Conservation (phyloP, 1,140 invertebrate genomes). For the Drosophila kohkoa region DNA sequence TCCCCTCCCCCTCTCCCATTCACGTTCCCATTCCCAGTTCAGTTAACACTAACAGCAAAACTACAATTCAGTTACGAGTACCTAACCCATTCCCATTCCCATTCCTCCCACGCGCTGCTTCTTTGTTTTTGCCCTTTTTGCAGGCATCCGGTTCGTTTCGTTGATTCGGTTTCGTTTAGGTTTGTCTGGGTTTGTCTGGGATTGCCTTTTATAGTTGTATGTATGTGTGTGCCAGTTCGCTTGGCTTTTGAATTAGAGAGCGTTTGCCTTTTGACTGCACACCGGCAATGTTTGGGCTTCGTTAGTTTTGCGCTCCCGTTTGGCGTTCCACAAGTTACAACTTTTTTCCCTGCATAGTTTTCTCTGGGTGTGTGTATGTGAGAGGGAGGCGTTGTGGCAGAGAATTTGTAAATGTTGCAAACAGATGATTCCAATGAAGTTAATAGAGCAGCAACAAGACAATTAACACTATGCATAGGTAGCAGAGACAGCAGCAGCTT, state of each 20-base stretch:
- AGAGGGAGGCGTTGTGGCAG: neutral
- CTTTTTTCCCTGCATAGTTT: conserved; percentile 4
- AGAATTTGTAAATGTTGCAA: conserved; percentile 21
- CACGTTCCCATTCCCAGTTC: neutral
- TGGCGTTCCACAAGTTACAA: conserved; percentile 22
- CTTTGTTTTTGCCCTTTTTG: conserved; percentile 32
- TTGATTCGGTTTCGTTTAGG: conserved; percentile 18
- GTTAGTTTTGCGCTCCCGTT: conserved; percentile 62
- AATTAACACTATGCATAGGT: conserved; percentile 54
- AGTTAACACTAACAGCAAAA: conserved; percentile 11
- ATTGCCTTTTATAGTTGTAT: neutral
- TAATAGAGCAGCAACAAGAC: conserved; percentile 66
- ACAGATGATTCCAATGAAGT: conserved; percentile 44
- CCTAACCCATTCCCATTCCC: too few relatives aligned
- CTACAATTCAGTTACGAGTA: neutral
- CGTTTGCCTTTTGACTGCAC: conserved; percentile 77
- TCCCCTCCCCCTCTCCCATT: neutral
- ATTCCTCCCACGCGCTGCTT: neutral
- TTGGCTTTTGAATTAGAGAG: conserved; percentile 77
- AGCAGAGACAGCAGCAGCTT: neutral
- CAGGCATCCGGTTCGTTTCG: conserved; percentile 39
- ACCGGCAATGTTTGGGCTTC: conserved; percentile 74
- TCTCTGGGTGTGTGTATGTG: too few relatives aligned
- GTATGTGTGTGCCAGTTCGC: conserved; percentile 63
- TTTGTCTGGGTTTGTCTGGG: conserved; percentile 12